Conservation (phyloP, 2,888 invertebrate genomes). For the Ashinkailepas kermadecensis region DNA sequence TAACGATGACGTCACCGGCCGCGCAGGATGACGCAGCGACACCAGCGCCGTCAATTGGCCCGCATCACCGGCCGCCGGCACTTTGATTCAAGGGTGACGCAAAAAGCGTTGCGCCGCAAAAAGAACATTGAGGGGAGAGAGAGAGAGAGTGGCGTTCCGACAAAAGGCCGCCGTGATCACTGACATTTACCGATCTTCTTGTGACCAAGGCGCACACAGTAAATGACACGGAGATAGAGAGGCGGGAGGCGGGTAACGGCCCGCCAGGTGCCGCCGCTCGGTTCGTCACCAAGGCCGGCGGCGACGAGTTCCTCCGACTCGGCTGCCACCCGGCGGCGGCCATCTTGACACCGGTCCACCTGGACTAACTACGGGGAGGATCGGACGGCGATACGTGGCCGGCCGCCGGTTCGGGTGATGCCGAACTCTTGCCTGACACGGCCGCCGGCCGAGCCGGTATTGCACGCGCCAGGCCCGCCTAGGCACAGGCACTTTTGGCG, state of each 20-base stretch:
- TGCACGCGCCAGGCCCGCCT: too few relatives aligned
- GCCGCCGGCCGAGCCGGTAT: too few relatives aligned
- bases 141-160: neutral
- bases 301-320: neutral
- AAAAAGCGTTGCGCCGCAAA: neutral
- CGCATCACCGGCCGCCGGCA: neutral
- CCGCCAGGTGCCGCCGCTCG: too few relatives aligned
- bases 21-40: neutral
- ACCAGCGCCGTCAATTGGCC: neutral
- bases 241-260: neutral
- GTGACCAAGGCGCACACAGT: neutral
- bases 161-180: neutral
- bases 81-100: conserved; percentile 7
- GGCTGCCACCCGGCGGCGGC: neutral
- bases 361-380: neutral
- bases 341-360: neutral
- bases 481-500: too few relatives aligned
- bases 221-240: neutral
- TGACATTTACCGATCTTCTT: neutral
- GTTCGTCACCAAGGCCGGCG: neutral
- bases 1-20: too few relatives aligned
- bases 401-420: neutral
- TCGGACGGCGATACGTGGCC: neutral
- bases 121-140: neutral
- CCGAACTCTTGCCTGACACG: too few relatives aligned